Conservation (phyloP, 1,140 invertebrate species). For the Drosophila rhopaloa region DNA sequence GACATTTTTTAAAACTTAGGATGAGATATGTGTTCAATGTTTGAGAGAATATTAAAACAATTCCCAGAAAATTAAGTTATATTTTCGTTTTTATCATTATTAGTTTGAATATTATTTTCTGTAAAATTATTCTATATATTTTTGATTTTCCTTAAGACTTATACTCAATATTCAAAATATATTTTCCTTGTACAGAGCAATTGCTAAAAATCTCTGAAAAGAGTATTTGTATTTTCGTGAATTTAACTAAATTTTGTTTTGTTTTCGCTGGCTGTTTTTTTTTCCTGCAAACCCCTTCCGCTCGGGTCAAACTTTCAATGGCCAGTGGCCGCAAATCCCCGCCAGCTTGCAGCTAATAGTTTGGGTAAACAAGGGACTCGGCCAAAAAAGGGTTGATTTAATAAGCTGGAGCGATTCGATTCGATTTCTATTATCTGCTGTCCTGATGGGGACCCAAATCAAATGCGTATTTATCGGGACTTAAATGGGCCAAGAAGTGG, state of each 20-base stretch:
- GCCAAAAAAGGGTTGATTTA: conserved; percentile 68
- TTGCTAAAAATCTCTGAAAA: not conserved
- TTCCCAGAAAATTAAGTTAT: too few species aligned
- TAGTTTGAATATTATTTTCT: too few species aligned
- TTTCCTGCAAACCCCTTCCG: not conserved
- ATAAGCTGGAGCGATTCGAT: conserved; percentile 64
- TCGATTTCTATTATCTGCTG: conserved; percentile 75
- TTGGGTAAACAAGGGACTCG: conserved; percentile 69
- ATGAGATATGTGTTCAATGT: too few species aligned
- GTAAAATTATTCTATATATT: too few species aligned
- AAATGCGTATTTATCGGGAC: conserved; percentile 78
- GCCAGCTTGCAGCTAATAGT: conserved; percentile 59
- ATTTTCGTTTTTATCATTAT: too few species aligned
- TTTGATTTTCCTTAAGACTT: too few species aligned
- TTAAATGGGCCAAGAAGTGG: conserved; percentile 56
- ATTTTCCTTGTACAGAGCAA: too few species aligned
- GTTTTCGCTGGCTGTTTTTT: conserved; percentile 8
- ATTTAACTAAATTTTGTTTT: not conserved
- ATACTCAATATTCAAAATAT: too few species aligned
- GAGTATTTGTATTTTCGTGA: not conserved
- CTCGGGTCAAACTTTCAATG: conserved; percentile 58
- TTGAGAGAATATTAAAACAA: too few species aligned
- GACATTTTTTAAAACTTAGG: too few species aligned
- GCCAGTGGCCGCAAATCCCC: conserved; percentile 68
- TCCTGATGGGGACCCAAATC: conserved; percentile 33